A percentile compares a stretch with the other conserved stretches of the same genome.
Conservation (phyloP, 2,113 vertebrate species). For the Urocolius indicus region DNA sequence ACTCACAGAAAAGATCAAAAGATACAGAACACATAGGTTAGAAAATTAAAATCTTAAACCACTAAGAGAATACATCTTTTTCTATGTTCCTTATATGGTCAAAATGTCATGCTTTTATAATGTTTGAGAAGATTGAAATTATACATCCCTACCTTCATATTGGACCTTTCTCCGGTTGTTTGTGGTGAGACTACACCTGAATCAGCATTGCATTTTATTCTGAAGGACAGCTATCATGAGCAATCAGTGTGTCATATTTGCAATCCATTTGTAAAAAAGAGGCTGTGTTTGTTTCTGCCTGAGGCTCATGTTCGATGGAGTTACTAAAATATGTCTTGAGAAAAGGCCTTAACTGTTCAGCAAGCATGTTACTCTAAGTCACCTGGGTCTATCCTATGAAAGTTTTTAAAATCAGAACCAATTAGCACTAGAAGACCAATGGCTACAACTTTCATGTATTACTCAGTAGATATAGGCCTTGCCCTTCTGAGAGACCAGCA, state of each 20-base stretch:
- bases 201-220: not conserved
- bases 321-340: not conserved
- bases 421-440: not conserved
- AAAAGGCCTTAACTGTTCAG: not conserved
- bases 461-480: not conserved
- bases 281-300: not conserved
- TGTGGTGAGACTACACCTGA: fast-evolving
- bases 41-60: not conserved
- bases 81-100: not conserved
- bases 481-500: not conserved
- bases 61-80: not conserved
- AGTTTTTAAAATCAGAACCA: not conserved
- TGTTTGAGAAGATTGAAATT: not conserved
- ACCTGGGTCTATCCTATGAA: not conserved
- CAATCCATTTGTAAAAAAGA: not conserved
- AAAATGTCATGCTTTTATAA: not conserved
- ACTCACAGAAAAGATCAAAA: not conserved
- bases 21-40: not conserved
- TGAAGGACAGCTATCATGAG: not conserved
- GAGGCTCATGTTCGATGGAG: not conserved
- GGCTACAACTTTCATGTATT: not conserved
- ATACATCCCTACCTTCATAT: not conserved
- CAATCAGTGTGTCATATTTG: not conserved
- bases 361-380: not conserved
- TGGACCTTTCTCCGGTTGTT: not conserved